These are phyloP conservation scores for Phalacrocorax brasilianus DNA, from an alignment of 2,113 vertebrate genomes.

Conservation along the genomic window DNA sequence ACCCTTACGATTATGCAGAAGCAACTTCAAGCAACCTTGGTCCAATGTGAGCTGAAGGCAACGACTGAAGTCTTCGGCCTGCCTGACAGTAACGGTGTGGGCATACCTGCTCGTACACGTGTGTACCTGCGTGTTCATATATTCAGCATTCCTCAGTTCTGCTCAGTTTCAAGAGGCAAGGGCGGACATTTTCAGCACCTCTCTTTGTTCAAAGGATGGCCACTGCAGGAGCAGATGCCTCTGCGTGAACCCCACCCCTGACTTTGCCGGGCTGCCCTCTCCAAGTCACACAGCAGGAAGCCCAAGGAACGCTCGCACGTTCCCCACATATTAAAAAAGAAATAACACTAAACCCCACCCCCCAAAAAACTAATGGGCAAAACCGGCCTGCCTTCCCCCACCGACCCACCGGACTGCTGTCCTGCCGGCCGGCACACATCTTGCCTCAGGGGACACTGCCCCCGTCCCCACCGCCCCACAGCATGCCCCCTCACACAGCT, in stretches of 20 bases:
- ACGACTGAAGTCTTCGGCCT: neutral
- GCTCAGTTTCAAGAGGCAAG: neutral
- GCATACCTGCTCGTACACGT: neutral
- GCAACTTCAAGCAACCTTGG: neutral
- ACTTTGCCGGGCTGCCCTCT: neutral
- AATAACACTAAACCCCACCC: too few species aligned
- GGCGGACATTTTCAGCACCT: neutral
- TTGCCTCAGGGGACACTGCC: neutral
- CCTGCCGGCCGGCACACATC: too few species aligned
- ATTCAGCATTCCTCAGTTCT: neutral
- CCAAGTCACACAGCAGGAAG: neutral
- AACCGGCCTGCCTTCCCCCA: neutral
- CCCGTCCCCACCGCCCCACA: neutral
- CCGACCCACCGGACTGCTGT: accelerated
- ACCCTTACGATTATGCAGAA: neutral
- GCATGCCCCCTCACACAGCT: too few species aligned
- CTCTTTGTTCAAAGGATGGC: neutral
- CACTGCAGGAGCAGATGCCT: neutral
- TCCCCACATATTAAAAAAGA: neutral
- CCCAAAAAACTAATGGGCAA: neutral
- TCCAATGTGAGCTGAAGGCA: neutral
- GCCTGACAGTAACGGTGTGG: neutral
- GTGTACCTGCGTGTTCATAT: too few species aligned
- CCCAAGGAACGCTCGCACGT: neutral
- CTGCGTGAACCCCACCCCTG: neutral